These are phyloP conservation scores for Nesoenas mayeri DNA, from an alignment of 2,113 vertebrate species.

Conservation along the genomic window DNA sequence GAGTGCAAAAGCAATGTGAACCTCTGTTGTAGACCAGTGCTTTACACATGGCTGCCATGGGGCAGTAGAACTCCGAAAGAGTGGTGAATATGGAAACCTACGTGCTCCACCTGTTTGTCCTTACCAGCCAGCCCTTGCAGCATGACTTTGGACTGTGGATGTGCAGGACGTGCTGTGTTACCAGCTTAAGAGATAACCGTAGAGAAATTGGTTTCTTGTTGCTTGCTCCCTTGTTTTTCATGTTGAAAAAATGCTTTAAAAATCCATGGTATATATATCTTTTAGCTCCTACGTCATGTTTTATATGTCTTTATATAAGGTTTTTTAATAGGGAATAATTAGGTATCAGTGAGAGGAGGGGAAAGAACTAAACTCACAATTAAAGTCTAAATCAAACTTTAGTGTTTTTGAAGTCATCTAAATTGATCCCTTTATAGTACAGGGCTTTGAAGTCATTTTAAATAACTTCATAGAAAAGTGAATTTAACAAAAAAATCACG, in stretches of 20 bases:
- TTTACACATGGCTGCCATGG: not conserved
- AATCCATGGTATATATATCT: not conserved
- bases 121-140: not conserved
- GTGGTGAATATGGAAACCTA: not conserved
- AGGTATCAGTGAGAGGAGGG: not conserved
- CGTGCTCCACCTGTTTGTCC: not conserved
- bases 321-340: constrained; percentile 23
- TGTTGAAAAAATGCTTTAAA: not conserved
- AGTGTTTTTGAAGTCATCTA: not conserved
- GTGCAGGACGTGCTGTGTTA: not conserved
- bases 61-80: not conserved
- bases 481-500: not conserved
- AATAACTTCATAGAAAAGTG: not conserved
- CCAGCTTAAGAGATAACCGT: not conserved
- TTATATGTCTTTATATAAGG: not conserved
- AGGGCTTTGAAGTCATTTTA: constrained; percentile 19
- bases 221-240: not conserved
- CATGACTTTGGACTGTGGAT: not conserved
- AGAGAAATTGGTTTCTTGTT: not conserved
- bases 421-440: constrained; percentile 13
- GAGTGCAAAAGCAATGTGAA: not conserved
- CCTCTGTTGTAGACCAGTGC: not conserved
- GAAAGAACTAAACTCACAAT: constrained; percentile 34
- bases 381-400: constrained; percentile 34
- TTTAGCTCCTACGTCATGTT: not conserved